Base-by-base conservation (phyloP, 2,797 vertebrate genomes). In the Brachyalestes nurse region DNA sequence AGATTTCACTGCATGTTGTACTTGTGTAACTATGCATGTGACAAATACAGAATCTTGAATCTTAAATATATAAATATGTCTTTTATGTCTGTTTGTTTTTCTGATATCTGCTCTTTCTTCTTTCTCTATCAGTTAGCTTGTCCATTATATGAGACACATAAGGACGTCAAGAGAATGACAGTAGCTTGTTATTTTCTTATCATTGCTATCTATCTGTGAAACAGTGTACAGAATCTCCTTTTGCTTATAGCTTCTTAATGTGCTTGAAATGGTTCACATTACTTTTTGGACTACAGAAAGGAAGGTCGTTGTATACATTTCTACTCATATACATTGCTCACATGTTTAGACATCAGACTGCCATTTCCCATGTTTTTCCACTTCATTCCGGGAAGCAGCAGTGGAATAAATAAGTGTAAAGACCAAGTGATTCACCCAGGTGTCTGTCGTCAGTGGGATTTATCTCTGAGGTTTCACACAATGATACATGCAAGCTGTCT, bases 261-360 rank as follows among this genome's bases (percentile, higher is more conserved):
- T 23, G 21, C 6, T 5, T 73, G 28, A 47, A 69, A 14, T 23
- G 45, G 25, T 40, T 75, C 61, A 70, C 53, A 70, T 25, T 8
- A 23, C 40, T 28, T 10, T 66, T 49, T 25, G 67, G n/a, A 38
- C 8, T 47, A 78, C 17, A 55, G 28, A 79, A 65, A 79, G 42
- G 21, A 67, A 53, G 21, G 23, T 67, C 60, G 74, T 75, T 76
- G 60, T 82, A 79, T 83, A 78, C 74, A 64, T 82, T 45, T 55
- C 57, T 80, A 40, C 62, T 74, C 55, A 75, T 74, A 55, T 75
- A 72, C 67, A 16, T 42, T 77, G 55, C 47, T 70, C 17, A 55
- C 25, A 64, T 80, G 77, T 86, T 85, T 84, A 78, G 70, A 87
- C 80, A 60, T 62, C 13, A 72, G 51, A 74, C 67, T 70, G 55